Conservation (phyloP, 2,113 vertebrate genomes). For the Pluvialis apricaria region DNA sequence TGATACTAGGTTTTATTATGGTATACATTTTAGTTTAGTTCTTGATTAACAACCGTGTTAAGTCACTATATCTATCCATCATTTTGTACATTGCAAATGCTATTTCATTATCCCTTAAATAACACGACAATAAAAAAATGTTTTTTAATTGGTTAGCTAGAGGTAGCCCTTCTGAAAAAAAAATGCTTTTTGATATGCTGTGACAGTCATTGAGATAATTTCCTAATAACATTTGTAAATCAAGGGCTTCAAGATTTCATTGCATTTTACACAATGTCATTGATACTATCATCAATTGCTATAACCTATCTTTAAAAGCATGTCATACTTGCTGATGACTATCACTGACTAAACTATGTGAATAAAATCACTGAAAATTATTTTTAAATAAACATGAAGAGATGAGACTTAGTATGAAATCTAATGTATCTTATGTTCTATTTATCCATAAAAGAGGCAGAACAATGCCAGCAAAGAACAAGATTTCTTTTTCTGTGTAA, state of each 20-base stretch:
- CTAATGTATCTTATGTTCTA: neutral
- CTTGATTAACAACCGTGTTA: neutral
- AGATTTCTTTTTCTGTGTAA: neutral
- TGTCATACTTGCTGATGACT: neutral
- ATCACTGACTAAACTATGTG: neutral
- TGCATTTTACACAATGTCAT: neutral
- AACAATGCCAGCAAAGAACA: neutral
- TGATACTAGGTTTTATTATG: neutral
- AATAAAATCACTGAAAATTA: neutral
- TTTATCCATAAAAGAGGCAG: neutral
- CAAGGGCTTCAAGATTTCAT: neutral
- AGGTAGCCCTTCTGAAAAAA: neutral
- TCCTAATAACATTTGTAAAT: neutral
- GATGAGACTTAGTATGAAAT: neutral
- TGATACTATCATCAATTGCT: neutral
- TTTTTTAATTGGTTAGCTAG: neutral
- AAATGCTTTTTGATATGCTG: accelerated
- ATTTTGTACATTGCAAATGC: neutral
- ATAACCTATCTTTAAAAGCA: neutral
- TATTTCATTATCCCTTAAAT: neutral
- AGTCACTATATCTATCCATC: neutral
- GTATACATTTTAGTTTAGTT: neutral
- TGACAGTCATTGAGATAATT: neutral
- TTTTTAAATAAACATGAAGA: neutral
- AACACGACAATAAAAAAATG: neutral